Base-by-base conservation (phyloP, 2,888 invertebrate species). In the Lobophora halterata region DNA sequence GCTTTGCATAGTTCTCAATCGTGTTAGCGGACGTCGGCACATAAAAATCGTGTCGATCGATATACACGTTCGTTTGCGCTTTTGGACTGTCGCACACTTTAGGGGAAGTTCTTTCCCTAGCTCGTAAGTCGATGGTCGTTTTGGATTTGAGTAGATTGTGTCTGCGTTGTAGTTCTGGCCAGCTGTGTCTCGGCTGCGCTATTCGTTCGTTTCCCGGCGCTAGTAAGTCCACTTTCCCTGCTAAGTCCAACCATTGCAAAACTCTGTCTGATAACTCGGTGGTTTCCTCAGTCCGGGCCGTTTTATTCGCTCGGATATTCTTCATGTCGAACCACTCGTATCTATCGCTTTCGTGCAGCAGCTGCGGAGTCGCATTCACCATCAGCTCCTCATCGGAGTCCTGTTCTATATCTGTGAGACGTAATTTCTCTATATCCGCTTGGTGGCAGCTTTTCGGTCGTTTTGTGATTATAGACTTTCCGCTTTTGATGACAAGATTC, bases 161-260 rank as follows among this genome's bases (percentile, higher is more conserved):
- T 5, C 73, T 65, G 21, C 71, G 65, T 49, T 85, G 80, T 20
- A 86, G 67, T 48, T 80, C 85, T 1, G 85, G 79, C 76, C 83
- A 80, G 52, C 82, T 86, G 68, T 83, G 83, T 6, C 82, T 63
- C 2, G 80, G 87, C 34, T 82, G 83, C 1, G 74, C 46, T 67
- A 85, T 78, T 20, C 86, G 52, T 36, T 80, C 79, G 13, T 71
- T 78, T 6, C 75, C 72, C 1, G 79, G 71, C n/a, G 74, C 71
- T 8, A 88, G 47, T 13, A 88, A 56, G 52, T 85, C 82, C 1
- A 88, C 82, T 59, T 90, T 90, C 0, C 92, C 92, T 0, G 94
- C 93, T 36, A 94, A 76, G 65, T 95, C 94, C 49, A 95, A 64
- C 95, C 95, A 95, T 56, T 93, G 92, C 2, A 95, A 74, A 0